Conservation (phyloP, 2,113 vertebrate genomes). For the Gallinago undulata region DNA sequence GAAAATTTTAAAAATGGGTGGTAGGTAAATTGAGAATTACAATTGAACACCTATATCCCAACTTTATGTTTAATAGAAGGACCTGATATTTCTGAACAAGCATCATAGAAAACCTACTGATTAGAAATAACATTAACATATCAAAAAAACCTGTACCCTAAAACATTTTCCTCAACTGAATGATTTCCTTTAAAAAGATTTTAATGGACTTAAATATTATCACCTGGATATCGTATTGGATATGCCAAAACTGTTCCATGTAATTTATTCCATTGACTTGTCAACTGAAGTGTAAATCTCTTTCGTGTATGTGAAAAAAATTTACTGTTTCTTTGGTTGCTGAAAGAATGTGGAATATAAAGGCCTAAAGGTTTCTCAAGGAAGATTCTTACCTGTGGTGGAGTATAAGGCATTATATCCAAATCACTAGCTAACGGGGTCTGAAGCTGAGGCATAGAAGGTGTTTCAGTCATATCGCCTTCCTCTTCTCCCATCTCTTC, state of each 20-base stretch:
- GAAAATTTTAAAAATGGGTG: not conserved
- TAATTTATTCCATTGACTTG: not conserved
- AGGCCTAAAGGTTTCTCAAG: not conserved
- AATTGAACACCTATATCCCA: not conserved
- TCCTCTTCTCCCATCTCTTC: conserved; percentile 97
- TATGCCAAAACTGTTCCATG: not conserved
- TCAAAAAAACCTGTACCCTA: not conserved
- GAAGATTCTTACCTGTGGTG: conserved; percentile 85
- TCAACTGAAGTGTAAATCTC: not conserved
- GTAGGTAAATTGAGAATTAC: not conserved
- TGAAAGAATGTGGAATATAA: not conserved
- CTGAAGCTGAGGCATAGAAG: conserved; percentile 87
- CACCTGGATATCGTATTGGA: not conserved
- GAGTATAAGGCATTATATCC: conserved; percentile 93
- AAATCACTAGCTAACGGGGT: conserved; percentile 86
- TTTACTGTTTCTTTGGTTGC: not conserved
- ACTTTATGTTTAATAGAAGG: not conserved
- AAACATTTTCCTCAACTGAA: not conserved
- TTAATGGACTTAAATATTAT: not conserved
- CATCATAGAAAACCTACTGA: not conserved
- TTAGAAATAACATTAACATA: not conserved
- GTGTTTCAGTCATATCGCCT: conserved; percentile 85
- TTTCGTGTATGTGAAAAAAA: not conserved
- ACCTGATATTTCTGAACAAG: not conserved
- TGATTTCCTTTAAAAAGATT: not conserved